These are phyloP conservation scores for Drosophila gaucha DNA, from an alignment of 2,888 invertebrate genomes.

Conservation along the genomic window DNA sequence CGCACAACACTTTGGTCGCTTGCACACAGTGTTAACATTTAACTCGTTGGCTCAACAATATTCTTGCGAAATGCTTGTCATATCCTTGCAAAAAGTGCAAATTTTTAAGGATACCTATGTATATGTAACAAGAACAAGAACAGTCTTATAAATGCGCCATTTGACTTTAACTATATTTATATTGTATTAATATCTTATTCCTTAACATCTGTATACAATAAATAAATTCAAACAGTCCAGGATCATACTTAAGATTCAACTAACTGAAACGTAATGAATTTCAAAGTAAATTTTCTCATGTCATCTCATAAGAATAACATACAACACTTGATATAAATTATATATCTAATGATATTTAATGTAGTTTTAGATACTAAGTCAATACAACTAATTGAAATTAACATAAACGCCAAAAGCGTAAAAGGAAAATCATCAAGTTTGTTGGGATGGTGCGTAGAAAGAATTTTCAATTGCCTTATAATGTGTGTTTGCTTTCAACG, in stretches of 20 bases:
- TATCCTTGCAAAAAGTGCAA: too few species aligned
- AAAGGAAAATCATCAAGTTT: constrained; percentile 34
- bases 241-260: background rate
- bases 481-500: background rate
- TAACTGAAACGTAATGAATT: background rate
- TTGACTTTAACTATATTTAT: background rate
- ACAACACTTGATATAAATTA: constrained; percentile 25
- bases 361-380: constrained; percentile 54
- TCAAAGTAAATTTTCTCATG: constrained; percentile 1
- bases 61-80: too few species aligned
- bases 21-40: too few species aligned
- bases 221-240: background rate
- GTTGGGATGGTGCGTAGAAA: constrained; percentile 15
- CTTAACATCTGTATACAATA: background rate
- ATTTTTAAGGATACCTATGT: too few species aligned
- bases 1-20: too few species aligned
- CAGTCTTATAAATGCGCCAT: background rate
- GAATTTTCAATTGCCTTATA: constrained; percentile 38
- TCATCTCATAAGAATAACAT: background rate
- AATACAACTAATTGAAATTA: constrained; percentile 60
- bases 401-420: constrained; percentile 51
- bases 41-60: too few species aligned
- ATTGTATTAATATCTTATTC: constrained; percentile 1
- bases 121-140: too few species aligned
- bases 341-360: constrained; percentile 62